Base-by-base conservation (phyloP, 2,888 invertebrate genomes). In the Drosophila cyrtoloma region DNA sequence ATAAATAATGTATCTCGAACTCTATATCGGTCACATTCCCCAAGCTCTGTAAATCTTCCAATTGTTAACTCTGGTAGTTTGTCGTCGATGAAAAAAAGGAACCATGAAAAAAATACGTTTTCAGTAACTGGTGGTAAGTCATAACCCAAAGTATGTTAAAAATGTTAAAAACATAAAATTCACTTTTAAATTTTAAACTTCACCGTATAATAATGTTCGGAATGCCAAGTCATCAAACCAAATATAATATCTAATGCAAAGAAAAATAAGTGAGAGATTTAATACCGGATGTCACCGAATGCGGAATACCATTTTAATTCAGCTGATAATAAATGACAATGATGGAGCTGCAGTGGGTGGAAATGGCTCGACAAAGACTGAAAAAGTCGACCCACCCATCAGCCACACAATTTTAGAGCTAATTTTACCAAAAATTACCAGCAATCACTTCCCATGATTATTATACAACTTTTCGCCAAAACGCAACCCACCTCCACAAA, bases 91-190 rank as follows among this genome's bases (percentile, higher is more conserved):
- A 86, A 86, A 32, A 86, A 86, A 57, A 70, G 83, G 32, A 67
- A n/a, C 9, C 75, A 86, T 14, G 90, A 86, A n/a, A 86, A 86
- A 55, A 90, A 69, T 22, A 71, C 89, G 0, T 90, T 87, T 71
- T 90, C 90, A 1, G 89, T 90, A 42, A 87, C 88, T 22, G 85
- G 85, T 5, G 85, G 85, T 89, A 72, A 78, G 77, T 56, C 3
- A 30, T 9, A 3, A 7, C 5, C 9, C 33, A 32, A 33, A 14
- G 37, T 32, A 30, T 30, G 12, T 26, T 35, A 26, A 4, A 26
- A 9, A 30, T 30, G 7, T 26, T 44, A 26, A 4, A 26, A 16
- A 9, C 26, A 47, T 16, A 26, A 9, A 16, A 47, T 47, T 22
- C 1, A 14, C 22, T 47, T 47, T 47, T 14, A 14, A 22, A 22